Evolutionary conservation across 2,888 invertebrate species (phyloP).

Genomic region (Aleiodes leptofemur): DNA sequence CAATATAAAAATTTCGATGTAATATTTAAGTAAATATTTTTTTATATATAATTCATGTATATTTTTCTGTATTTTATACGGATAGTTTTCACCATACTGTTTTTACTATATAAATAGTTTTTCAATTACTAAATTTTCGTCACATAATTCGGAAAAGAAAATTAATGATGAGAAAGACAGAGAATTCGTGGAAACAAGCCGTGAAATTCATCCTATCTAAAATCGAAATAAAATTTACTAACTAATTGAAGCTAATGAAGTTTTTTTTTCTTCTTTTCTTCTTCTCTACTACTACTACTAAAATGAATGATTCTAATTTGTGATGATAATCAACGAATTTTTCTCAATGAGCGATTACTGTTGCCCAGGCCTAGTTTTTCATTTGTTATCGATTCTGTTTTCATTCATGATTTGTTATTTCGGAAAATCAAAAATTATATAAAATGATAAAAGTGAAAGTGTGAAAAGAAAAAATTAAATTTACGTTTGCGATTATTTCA

Average conservation of each 20-base stretch:
- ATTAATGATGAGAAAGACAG: conserved; percentile 40
- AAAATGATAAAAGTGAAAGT: no score
- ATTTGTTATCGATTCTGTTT: no score
- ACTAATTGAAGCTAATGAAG: conserved; percentile 66
- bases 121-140: conserved; percentile 31
- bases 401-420: no score
- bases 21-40: conserved; percentile 47
- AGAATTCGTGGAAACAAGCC: conserved; percentile 45
- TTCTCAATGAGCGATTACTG: neutral
- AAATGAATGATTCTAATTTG: conserved; percentile 23
- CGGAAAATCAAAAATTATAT: no score
- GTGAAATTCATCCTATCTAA: conserved; percentile 69
- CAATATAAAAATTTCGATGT: conserved; percentile 57
- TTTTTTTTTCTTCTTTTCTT: neutral
- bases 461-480: no score
- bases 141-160: conserved; percentile 48
- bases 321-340: conserved; percentile 5
- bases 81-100: conserved; percentile 48
- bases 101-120: conserved; percentile 70
- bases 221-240: conserved; percentile 74
- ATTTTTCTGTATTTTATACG: conserved; percentile 19
- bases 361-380: neutral
- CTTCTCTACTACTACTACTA: neutral
- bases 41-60: conserved; percentile 20
- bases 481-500: no score